Percentiles rank a stretch among this genome's conserved stretches.
phyloP scores from a whole-genome alignment of 30 jellyfish, hydroid and myxozoan species.

The Pelagia noctiluca region DNA sequence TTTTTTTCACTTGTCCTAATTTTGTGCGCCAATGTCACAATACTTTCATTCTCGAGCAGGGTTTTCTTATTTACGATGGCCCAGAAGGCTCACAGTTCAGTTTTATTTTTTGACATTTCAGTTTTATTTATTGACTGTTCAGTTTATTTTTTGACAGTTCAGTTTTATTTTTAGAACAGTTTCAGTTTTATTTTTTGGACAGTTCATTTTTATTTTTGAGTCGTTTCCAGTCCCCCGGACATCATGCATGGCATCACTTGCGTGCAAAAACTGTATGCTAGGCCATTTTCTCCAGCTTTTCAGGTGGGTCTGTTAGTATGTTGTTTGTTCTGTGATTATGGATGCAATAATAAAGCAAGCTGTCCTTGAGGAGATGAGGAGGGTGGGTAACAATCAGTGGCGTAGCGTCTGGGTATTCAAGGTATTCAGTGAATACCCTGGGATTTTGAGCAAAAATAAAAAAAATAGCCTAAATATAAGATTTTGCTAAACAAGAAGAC shows the following conservation, averaged over 20 bases:
- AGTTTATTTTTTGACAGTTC: conserved; percentile 1
- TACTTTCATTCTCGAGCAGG: too few relatives aligned
- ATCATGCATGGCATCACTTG: conserved; percentile 6
- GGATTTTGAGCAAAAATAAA: too few relatives aligned
- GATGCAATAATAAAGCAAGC: background rate
- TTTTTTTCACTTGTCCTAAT: too few relatives aligned
- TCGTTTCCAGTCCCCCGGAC: conserved; percentile 8
- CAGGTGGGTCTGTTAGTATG: conserved; percentile 5
- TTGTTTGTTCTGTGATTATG: conserved; percentile 2
- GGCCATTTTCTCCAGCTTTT: conserved; percentile 6
- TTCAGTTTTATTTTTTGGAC: background rate
- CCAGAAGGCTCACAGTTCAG: conserved; percentile 9
- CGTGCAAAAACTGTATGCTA: background rate
- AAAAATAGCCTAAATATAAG: too few relatives aligned
- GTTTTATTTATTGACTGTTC: background rate
- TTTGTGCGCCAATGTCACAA: too few relatives aligned
- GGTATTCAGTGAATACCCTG: too few relatives aligned
- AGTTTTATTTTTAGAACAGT: background rate
- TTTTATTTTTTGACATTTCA: background rate
- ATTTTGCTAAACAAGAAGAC: too few relatives aligned
- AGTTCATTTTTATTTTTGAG: background rate
- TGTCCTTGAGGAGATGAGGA: conserved; percentile 1
- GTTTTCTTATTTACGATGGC: too few relatives aligned
- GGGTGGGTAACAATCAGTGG: too few relatives aligned
- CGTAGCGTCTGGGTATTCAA: too few relatives aligned